Evolutionary conservation across 2,797 vertebrate genomes (phyloP), one percentile per base, ranked within the genome.

Genomic region (Myotis findleyi): DNA sequence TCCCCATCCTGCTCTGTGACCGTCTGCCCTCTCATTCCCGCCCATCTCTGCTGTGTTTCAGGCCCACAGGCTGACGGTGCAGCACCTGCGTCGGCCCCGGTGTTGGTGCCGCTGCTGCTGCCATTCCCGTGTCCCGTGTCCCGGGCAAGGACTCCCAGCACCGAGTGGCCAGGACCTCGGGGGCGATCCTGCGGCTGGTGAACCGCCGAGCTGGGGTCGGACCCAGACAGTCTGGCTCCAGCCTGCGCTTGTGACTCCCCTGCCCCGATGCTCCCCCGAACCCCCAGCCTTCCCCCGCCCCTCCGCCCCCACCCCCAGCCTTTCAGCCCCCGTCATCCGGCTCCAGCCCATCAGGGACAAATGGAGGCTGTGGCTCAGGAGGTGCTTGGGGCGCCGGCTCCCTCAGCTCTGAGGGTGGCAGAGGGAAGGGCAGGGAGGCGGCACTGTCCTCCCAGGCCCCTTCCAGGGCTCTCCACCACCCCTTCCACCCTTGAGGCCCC

Each of bases 281-380:
- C 41, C 17, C 6, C 57, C 55, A 30, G 20, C 53, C 64, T 44
- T 44, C 57, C 23, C 18, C n/a, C 10, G 0, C 30, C 55, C 23
- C 12, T 38, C 33, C 33, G 33, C 17, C 18, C 68, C 62, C 73
- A 25, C 38, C 16, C 16, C 38, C 55, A 41, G 53, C 38, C 36
- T 88, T 62, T 5, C 49, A 55, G 41, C 36, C 21, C 44, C 27
- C 4, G n/a, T 68, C 80, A 10, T 69, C 80, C n/a, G 68, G 80
- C 33, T 47, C 59, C 69, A n/a, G 69, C 25, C 16, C 53, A 18
- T 13, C 55, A 30, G 83, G 20, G 47, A 91, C 77, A 64, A 51
- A 83, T 14, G 44, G 79, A 94, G 57, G 27, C 49, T 49, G 11
- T 64, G 73, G 69, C 86, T 75, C 82, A 72, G 80, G 44, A 94